Conservation (phyloP, 2,113 vertebrate species). For the Gallinago media region DNA sequence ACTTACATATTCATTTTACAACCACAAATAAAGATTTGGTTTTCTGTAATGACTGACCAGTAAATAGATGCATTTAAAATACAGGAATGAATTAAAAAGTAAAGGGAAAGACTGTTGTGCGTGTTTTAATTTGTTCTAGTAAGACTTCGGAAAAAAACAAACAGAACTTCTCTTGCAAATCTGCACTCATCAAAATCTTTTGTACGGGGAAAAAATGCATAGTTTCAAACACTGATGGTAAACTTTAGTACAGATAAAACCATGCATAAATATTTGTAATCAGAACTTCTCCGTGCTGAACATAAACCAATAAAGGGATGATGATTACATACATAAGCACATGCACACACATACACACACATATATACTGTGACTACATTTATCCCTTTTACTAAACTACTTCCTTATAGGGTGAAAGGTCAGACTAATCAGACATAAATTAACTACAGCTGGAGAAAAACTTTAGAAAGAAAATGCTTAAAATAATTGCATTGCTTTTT, state of each 20-base stretch:
- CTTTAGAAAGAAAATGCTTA: slow-evolving; percentile 50
- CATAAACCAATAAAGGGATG: slow-evolving; percentile 41
- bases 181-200: neutral
- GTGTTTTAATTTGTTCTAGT: neutral
- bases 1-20: neutral
- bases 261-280: slow-evolving; percentile 46
- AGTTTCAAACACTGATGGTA: neutral
- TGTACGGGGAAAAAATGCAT: neutral
- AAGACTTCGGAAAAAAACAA: neutral
- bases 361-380: slow-evolving; percentile 38
- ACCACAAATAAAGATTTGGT: neutral
- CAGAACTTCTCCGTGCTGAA: slow-evolving; percentile 10
- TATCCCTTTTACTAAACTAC: slow-evolving; percentile 66
- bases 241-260: slow-evolving; percentile 25
- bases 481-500: slow-evolving; percentile 37
- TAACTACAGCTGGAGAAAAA: slow-evolving; percentile 74
- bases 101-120: neutral
- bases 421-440: slow-evolving; percentile 78
- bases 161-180: neutral
- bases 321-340: neutral
- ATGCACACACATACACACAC: neutral
- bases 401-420: slow-evolving; percentile 78
- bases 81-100: neutral
- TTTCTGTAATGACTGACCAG: neutral
- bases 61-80: neutral